Conservation (phyloP, 2,797 vertebrate genomes). For the Channallabes apus region DNA sequence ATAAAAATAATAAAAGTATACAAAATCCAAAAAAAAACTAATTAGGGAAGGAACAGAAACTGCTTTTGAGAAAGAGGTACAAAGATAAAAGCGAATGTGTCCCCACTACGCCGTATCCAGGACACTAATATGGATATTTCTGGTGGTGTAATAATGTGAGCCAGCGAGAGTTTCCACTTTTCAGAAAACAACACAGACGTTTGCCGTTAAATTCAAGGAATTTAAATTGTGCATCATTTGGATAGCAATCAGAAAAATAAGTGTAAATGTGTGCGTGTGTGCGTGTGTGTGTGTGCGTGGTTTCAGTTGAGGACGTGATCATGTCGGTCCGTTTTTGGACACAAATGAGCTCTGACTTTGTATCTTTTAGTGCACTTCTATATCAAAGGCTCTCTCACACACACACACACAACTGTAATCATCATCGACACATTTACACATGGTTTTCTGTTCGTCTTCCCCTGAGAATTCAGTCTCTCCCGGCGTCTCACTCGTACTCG, state of each 20-base stretch:
- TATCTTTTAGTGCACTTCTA: constrained; percentile 32
- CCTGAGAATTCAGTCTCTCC: constrained; percentile 5
- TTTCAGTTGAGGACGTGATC: background rate
- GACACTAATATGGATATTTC: background rate
- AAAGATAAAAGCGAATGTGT: background rate
- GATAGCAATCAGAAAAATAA: background rate
- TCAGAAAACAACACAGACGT: background rate
- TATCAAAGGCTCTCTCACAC: background rate
- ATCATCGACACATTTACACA: background rate
- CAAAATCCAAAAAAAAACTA: background rate
- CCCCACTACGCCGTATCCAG: background rate
- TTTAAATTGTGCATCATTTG: background rate
- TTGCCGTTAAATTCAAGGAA: background rate
- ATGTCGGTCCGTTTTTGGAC: background rate
- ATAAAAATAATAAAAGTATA: background rate
- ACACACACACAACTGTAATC: background rate
- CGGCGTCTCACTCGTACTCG: constrained; percentile 78
- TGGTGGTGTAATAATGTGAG: background rate
- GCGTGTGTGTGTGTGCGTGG: background rate
- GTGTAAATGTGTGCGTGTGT: background rate
- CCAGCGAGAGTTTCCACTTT: background rate
- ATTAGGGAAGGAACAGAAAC: too few species aligned
- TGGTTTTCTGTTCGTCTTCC: background rate
- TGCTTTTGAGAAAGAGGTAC: background rate
- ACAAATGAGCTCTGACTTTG: background rate